Base-by-base conservation (phyloP, 2,888 invertebrate species). In the Brassicogethes aeneus region DNA sequence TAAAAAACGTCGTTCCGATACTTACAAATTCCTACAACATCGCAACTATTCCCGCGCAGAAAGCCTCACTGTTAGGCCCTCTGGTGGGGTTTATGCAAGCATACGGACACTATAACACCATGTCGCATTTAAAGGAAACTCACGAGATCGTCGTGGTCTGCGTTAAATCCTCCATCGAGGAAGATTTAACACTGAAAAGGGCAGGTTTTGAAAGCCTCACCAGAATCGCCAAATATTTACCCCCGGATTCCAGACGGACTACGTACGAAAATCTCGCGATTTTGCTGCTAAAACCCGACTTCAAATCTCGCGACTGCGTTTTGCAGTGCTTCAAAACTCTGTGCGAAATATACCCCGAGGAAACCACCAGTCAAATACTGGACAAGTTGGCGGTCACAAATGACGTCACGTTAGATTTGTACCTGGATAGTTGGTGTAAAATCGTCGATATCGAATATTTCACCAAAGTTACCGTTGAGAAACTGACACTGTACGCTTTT, bases 121-220 rank as follows among this genome's bases (percentile, higher is more conserved):
- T n/a, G n/a, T n/a, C n/a, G n/a, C n/a, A n/a, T n/a, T n/a, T n/a
- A n/a, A n/a, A n/a, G n/a, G n/a, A n/a, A n/a, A n/a, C n/a, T n/a
- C n/a, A n/a, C n/a, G n/a, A n/a, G n/a, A n/a, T n/a, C n/a, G n/a
- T n/a, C n/a, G n/a, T n/a, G n/a, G n/a, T 77, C 12, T 79, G 77
- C 56, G 57, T 77, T 2, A 66, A 69, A 37, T 74, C 75, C 36
- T 69, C 72, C 1, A 69, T 70, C 39, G 64, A 69, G 44, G 52
- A 61, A 0, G 55, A 65, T 43, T 65, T 64, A 40, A 72, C 75
- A 42, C 65, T 74, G 41, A 72, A 72, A 57, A 62, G 71, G 32
- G 70, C 72, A 36, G 73, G 74, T 2, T 72, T 78, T 31, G 66
- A 69, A 50, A 73, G 74, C 34, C 57, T 80, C 16, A 66, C 70